Base-by-base conservation (phyloP, 1,140 invertebrate species). In the Caenorhabditis inopinata region DNA sequence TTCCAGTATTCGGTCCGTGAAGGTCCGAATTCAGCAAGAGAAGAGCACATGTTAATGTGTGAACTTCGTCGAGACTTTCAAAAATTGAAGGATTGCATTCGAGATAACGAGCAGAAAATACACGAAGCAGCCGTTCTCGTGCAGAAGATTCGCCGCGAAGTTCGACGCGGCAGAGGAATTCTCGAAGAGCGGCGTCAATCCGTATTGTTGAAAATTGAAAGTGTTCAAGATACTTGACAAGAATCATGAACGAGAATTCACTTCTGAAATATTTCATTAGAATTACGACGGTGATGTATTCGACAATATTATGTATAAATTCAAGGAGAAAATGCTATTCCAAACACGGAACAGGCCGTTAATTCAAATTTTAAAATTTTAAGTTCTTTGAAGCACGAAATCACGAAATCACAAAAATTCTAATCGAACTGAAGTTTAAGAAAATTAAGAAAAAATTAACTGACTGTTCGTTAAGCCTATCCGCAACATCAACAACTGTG, bases 11-110 rank as follows among this genome's bases (percentile, higher is more conserved):
- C 7, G 74, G 89, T 58, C 94, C 94, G 91, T 99, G 96, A 76
- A 99, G 92, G 91, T 99, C 96, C 38, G 96, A 97, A 90, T 99
- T 99, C 53, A 99, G 92, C 85, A 99, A 90, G 94, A 99, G 96
- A 88, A 99, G 95, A 82, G 97, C 97, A 92, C 97, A 99, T 53
- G 96, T 97, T 83, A 99, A 90, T 1, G 96, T 98, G 90, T 99
- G 96, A 86, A 98, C 96, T 82, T 96, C 94, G 92, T 99, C 95
- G 92, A 96, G 94, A 74, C 94, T 96, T 89, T 95, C 95, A 88
- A 96, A 97, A 27, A 93, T 92, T 84, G 93, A 93, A 1, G 95
- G 95, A 91, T 99, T 99, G 88, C 95, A 97, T 88, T 97, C 94
- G 76, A 97, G 91, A 90, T 93, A 99, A 51, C 96, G 91, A 85